These are phyloP conservation scores for Pseudorectes ferrugineus DNA, from an alignment of 2,113 vertebrate genomes.

Conservation along the genomic window DNA sequence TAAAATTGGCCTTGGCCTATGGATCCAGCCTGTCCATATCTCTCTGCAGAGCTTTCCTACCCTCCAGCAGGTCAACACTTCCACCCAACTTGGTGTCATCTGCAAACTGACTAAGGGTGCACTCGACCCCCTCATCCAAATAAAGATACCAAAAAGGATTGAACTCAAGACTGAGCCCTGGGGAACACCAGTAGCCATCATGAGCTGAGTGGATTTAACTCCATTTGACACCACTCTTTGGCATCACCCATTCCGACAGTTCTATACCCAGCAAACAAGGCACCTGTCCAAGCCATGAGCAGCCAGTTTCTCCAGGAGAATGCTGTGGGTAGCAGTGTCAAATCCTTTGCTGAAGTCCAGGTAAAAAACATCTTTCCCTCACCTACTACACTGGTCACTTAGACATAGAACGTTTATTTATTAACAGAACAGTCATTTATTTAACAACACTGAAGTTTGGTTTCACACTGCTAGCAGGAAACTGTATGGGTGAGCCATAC, in stretches of 20 bases:
- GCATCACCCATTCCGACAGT: background rate
- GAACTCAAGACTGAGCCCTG: background rate
- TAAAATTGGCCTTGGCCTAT: accelerated
- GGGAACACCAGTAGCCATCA: accelerated
- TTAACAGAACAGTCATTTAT: background rate
- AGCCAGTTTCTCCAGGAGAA: background rate
- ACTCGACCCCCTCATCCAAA: accelerated
- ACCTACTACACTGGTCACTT: background rate
- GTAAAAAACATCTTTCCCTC: background rate
- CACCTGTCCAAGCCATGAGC: background rate
- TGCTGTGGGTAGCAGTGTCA: background rate
- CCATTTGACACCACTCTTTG: background rate
- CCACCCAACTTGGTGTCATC: background rate
- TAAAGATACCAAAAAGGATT: background rate
- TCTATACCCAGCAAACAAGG: background rate
- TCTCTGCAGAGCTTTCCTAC: background rate
- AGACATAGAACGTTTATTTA: background rate
- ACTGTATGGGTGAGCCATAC: background rate
- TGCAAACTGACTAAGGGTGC: background rate
- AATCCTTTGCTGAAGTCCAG: background rate
- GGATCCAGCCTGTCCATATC: background rate
- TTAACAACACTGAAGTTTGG: slow-evolving; percentile 8
- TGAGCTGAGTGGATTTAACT: background rate
- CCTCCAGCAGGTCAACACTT: background rate
- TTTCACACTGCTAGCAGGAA: background rate